Conservation (phyloP, 2,113 vertebrate species). For the Bubalus kerabau region DNA sequence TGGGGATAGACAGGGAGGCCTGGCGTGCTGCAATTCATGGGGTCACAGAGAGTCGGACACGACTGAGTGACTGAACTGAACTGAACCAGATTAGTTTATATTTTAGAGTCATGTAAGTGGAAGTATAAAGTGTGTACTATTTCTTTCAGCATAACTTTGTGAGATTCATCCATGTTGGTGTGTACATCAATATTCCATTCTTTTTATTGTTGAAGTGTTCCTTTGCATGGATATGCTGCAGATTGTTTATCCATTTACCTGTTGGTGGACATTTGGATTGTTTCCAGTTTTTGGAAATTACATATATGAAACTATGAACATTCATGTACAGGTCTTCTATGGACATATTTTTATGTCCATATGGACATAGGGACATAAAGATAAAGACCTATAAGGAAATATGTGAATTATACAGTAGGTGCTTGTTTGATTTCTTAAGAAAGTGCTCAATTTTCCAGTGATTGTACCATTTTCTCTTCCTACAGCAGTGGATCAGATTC, state of each 20-base stretch:
- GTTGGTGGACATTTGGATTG: background rate
- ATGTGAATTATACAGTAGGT: background rate
- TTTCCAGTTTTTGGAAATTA: background rate
- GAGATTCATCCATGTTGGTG: background rate
- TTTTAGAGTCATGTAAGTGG: background rate
- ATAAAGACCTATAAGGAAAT: background rate
- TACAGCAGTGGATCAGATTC: background rate
- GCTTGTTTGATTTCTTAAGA: background rate
- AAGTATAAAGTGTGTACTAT: background rate
- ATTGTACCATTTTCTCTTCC: background rate
- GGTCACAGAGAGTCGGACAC: no score
- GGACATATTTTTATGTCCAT: background rate
- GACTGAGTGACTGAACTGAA: no score
- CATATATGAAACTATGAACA: background rate
- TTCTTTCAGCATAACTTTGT: background rate
- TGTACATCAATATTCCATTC: background rate
- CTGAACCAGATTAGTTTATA: background rate
- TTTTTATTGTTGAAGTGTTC: background rate
- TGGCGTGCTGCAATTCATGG: no score
- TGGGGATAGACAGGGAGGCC: no score
- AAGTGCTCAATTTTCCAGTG: background rate
- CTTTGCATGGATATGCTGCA: background rate
- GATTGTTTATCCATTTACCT: background rate
- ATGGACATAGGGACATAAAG: background rate
- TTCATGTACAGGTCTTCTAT: background rate